phyloP scores from a whole-genome alignment of 1,140 invertebrate species.

The Cryptotermes secundus region DNA sequence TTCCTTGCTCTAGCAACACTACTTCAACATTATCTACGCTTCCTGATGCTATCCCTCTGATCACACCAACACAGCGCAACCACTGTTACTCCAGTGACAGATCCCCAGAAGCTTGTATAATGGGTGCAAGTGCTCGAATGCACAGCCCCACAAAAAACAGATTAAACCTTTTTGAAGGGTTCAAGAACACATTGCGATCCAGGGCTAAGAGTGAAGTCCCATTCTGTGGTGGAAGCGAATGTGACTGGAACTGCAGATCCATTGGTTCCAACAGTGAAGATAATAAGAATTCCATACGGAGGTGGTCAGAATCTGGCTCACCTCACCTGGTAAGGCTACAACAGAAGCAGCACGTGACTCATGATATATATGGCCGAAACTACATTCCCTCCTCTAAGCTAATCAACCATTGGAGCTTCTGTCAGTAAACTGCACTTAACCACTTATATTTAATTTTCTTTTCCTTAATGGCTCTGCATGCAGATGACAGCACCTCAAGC shows the following conservation, averaged over 20 bases:
- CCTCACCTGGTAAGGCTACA: conserved; percentile 37
- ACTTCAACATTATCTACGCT: background rate
- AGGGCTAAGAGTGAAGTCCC: conserved; percentile 42
- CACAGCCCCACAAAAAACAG: conserved; percentile 57
- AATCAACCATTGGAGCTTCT: background rate
- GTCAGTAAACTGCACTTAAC: background rate
- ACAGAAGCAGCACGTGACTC: background rate
- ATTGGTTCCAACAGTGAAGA: conserved; percentile 23
- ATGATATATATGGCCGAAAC: background rate
- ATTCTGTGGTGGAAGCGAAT: conserved; percentile 10
- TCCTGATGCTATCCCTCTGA: conserved; percentile 18
- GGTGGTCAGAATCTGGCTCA: conserved; percentile 41
- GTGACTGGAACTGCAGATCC: conserved; percentile 28
- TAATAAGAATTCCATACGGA: conserved; percentile 34
- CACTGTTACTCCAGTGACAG: background rate
- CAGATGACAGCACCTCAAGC: background rate
- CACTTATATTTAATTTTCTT: background rate
- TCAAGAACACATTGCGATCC: conserved; percentile 57
- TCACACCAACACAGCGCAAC: conserved; percentile 2
- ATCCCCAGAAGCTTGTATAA: background rate
- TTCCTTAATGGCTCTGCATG: background rate
- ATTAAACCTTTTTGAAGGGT: conserved; percentile 58
- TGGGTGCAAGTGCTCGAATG: conserved; percentile 40
- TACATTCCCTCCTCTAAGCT: background rate
- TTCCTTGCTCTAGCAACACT: conserved; percentile 21